These are phyloP conservation scores for Zaprionus obscuricornis DNA, from an alignment of 2,888 invertebrate species.

Conservation along the genomic window DNA sequence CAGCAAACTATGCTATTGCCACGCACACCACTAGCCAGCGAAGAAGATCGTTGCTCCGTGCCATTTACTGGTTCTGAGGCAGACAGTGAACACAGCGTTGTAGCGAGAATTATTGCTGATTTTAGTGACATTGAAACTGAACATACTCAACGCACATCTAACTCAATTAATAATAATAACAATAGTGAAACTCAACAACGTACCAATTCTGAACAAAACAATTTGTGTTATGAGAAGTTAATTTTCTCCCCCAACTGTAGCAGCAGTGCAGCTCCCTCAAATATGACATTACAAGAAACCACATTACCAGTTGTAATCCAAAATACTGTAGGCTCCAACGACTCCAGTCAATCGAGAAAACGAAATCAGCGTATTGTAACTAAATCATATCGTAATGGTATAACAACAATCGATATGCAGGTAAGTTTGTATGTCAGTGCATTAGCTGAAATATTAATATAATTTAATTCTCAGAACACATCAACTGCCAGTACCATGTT, in stretches of 20 bases:
- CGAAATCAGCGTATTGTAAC: constrained; percentile 82
- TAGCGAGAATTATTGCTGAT: constrained; percentile 86
- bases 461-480: constrained; percentile 31
- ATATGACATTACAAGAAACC: constrained; percentile 45
- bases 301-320: constrained; percentile 42
- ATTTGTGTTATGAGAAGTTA: constrained; percentile 83
- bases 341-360: constrained; percentile 69
- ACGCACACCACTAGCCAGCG: constrained; percentile 41
- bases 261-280: constrained; percentile 28
- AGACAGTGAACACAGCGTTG: constrained; percentile 84
- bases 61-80: constrained; percentile 58
- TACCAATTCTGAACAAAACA: constrained; percentile 10
- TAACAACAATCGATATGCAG: constrained; percentile 81
- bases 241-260: constrained; percentile 84
- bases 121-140: constrained; percentile 87
- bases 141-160: constrained; percentile 80
- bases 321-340: constrained; percentile 33
- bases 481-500: constrained; percentile 85
- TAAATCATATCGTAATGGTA: constrained; percentile 81
- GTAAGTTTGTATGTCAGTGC: constrained; percentile 35
- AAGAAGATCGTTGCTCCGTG: constrained; percentile 57
- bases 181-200: constrained; percentile 41
- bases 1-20: constrained; percentile 56
- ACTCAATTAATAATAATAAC: constrained; percentile 60
- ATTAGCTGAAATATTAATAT: neutral